Evolutionary conservation across 64 coral and sea anemone genomes (phyloP), one percentile per base, ranked within the genome.

Genomic region (Pocillopora verrucosa): DNA sequence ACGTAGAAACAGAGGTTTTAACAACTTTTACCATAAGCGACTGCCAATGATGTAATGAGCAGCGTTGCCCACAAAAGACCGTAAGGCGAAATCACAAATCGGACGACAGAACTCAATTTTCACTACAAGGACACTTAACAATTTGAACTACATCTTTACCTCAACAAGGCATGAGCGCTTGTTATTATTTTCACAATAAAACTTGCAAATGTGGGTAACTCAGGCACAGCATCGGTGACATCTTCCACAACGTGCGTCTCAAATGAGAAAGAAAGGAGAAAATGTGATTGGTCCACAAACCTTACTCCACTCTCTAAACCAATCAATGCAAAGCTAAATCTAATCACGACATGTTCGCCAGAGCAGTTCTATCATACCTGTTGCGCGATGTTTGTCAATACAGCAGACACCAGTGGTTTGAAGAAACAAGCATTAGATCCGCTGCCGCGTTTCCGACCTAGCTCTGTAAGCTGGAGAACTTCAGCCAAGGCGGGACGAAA

Each of bases 401-500:
- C 64, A 51, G 82, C 82, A 85, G 64, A 57, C 19, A 85, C 10
- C 11, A 85, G 65, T 4, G 82, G 82, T 5, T 19, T 38, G 38
- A 85, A 58, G 72, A 85, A 12, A 22, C 82, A 41, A 2, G 61
- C 25, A 24, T 72, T 72, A 58, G 82, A 0, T 56, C 64, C 82
- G 70, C 35, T 67, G 11, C 82, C 19, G 2, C 82, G 64, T 72
- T 41, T 85, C 9, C 82, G 41, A 51, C 41, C 37, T 22, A 58
- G 37, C 64, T 85, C 82, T 24, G 82, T 73, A n/a, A 85, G 82
- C 38, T 72, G 6, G 57, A 85, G 82, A 51, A 72, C 65, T 14
- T 85, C 82, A 1, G 41, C 63, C 63, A 85, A 11, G 24, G 82
- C 82, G 56, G 82, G 65, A 9, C 82, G 82, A 22, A 85, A 65